These are phyloP conservation scores for Erynnis tages DNA, from an alignment of 2,888 invertebrate species.

Conservation along the genomic window DNA sequence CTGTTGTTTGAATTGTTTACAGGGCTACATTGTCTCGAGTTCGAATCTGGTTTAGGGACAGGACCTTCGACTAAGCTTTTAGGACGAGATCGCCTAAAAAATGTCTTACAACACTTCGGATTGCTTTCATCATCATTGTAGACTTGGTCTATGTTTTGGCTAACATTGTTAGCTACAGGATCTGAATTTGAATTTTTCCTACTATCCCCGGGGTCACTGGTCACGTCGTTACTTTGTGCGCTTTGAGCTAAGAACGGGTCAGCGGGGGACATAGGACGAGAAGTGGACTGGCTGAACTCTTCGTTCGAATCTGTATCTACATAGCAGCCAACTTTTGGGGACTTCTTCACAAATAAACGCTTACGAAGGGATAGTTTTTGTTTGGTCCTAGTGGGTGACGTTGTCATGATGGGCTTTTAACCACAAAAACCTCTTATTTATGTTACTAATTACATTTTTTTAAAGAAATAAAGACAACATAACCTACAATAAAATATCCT, in stretches of 20 bases:
- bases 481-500: conserved; percentile 58
- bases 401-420: conserved; percentile 71
- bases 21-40: conserved; percentile 64
- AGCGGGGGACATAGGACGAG: conserved; percentile 73
- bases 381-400: conserved; percentile 73
- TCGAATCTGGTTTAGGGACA: conserved; percentile 52
- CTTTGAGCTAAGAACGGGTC: conserved; percentile 74
- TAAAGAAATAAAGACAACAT: conserved; percentile 68
- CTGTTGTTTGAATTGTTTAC: conserved; percentile 63
- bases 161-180: conserved; percentile 46
- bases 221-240: conserved; percentile 54
- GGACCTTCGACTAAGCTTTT: conserved; percentile 65
- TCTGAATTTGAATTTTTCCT: conserved; percentile 49
- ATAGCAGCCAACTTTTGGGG: conserved; percentile 78
- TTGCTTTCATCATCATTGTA: conserved; percentile 61
- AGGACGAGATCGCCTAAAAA: conserved; percentile 71
- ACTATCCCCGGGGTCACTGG: conserved; percentile 46
- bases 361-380: conserved; percentile 76
- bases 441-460: conserved; percentile 77
- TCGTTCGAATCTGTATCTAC: conserved; percentile 75
- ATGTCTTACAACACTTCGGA: conserved; percentile 69
- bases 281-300: conserved; percentile 64
- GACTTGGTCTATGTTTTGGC: conserved; percentile 43
- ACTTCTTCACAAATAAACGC: conserved; percentile 75
- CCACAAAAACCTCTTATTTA: conserved; percentile 63